Evolutionary conservation across 2,797 vertebrate species (phyloP), one percentile per base, ranked within the genome.

Genomic region (Helostoma temminkii): DNA sequence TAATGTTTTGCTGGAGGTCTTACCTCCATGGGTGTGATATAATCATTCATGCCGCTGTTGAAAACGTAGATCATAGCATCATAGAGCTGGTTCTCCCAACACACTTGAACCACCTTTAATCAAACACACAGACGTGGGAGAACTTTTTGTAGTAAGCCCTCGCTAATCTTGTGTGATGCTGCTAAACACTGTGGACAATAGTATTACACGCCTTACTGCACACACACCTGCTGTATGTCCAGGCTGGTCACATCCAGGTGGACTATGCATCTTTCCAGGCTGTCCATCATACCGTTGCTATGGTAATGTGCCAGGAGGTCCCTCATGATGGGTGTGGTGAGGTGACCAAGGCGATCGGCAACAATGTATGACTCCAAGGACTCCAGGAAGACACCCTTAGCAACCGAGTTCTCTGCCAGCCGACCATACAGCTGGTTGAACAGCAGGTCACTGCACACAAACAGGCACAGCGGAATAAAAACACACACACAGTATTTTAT

Each of bases 11-110:
- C n/a, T n/a, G n/a, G n/a, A 16, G n/a, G 36, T 60, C 71, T 67
- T 93, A 97, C 98, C 96, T 99, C 97, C 96, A 99, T 96, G 2
- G 97, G 97, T 64, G 94, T 96, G 39, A 98, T 95, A 85, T 97
- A 99, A 81, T 99, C 97, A 41, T 98, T 99, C 95, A 97, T 98
- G 2, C 97, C 97, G 6, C 96, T 96, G 93, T 97, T 99, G 85
- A 96, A 99, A 50, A 98, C 95, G 0, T 98, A 99, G 83, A 99
- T 96, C 96, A 99, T 96, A 34, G 96, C 98, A 86, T 99, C 98
- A 18, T 97, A 96, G 1, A 99, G 94, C 24, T 83, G 94, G 83
- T 98, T 97, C 69, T 97, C 95, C 98, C 98, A 99, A 81, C 96
- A 99, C 48, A 98, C 94, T 15, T 95, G 94, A 69, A 99, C 96